Base-by-base conservation (phyloP, 1,140 invertebrate species). In the Venturia canescens region DNA sequence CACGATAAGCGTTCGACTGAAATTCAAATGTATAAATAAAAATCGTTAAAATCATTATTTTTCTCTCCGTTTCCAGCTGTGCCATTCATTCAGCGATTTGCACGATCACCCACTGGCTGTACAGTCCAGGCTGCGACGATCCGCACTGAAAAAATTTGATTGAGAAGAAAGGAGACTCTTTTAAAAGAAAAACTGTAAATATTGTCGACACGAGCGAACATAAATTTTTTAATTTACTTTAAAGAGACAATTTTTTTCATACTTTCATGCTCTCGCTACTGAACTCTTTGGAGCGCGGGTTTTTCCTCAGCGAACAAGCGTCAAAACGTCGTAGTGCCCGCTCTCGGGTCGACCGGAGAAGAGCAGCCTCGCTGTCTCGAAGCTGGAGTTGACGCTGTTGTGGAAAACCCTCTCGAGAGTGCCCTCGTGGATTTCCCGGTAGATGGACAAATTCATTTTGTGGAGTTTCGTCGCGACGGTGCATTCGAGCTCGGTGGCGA, bases 401-500 rank as follows among this genome's bases (percentile, higher is more conserved):
- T 89, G 79, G 60, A 90, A 86, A 66, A 90, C 85, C 11, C 87
- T 80, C 29, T 88, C 81, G 0, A 90, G 78, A n/a, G 83, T 80
- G 9, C 57, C 69, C 1, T 78, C 82, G 1, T 80, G 66, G 27
- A 88, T 81, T 23, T 87, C 80, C 0, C 89, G 88, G 81, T 90
- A 90, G 31, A 90, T 90, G 16, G 88, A 87, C 3, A 90, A 82
- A 84, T 89, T 90, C 83, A 88, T 85, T n/a, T 79, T 79, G 53
- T 90, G 81, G 0, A 90, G 74, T 67, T 86, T 90, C 0, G 89
- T 86, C 1, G 87, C 89, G 9, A 90, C 85, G 0, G 83, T 86
- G 34, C 89, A 90, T 48, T 90, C 89, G n/a, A 90, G 80, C 31
- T 90, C 89, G 27, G 87, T 88, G 13, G 89, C 89, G 38, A 87